These are phyloP conservation scores for Coptodon rendalli DNA, from an alignment of 2,113 vertebrate species.

Conservation along the genomic window DNA sequence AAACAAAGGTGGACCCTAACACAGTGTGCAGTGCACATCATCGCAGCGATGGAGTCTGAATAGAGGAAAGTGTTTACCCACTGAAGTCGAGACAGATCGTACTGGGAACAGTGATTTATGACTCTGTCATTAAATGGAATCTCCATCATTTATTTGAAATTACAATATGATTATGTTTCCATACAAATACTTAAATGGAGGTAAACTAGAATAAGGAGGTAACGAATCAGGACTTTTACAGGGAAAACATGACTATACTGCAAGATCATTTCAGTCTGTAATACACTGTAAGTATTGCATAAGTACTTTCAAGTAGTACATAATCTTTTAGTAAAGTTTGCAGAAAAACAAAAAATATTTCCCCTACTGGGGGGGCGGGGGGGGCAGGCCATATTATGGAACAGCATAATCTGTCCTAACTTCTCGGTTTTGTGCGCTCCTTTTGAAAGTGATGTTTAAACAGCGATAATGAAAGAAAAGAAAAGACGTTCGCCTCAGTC, in stretches of 20 bases:
- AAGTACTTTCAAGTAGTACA: not conserved
- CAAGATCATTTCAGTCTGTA: not conserved
- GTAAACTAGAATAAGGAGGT: not conserved
- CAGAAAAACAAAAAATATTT: not conserved
- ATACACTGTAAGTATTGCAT: not conserved
- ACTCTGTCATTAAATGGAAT: not conserved
- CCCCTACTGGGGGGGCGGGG: not conserved
- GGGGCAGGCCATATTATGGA: not conserved
- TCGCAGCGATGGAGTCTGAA: not conserved
- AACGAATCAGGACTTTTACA: not conserved
- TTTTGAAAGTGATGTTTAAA: not conserved
- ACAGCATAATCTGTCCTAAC: fast-evolving
- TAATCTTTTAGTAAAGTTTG: not conserved
- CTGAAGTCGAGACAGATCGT: not conserved
- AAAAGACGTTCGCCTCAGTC: fast-evolving
- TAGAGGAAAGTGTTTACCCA: not conserved
- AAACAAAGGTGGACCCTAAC: not conserved
- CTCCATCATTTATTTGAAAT: not conserved
- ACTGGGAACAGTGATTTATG: not conserved
- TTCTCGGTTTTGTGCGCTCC: not conserved
- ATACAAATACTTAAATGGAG: not conserved
- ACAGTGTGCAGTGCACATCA: not conserved
- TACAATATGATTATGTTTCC: not conserved
- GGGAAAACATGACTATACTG: not conserved
- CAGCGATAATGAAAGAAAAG: not conserved